A percentile compares a stretch with the other conserved stretches of the same genome.
Conservation (phyloP, 2,113 vertebrate species). For the Myodes glareolus region DNA sequence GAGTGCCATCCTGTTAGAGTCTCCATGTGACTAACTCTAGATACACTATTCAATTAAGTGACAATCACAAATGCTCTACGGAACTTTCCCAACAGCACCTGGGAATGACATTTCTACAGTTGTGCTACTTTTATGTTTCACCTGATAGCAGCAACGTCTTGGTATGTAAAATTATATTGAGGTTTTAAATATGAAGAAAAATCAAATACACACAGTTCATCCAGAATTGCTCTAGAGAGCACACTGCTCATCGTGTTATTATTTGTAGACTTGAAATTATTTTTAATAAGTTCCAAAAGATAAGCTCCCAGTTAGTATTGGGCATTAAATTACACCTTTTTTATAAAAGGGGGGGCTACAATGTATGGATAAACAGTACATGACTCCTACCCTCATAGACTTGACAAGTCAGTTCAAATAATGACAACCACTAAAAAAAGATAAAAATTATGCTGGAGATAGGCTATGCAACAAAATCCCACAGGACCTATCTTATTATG, state of each 20-base stretch:
- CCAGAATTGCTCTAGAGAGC: neutral
- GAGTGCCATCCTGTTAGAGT: neutral
- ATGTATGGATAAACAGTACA: neutral
- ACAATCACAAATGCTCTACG: neutral
- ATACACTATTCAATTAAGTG: neutral
- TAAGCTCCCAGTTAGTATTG: neutral
- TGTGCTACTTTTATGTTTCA: neutral
- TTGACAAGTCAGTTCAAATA: neutral
- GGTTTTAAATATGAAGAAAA: constrained; percentile 50
- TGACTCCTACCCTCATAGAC: neutral
- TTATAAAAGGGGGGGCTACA: neutral
- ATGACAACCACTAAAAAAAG: neutral
- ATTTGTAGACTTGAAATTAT: neutral
- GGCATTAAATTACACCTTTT: neutral
- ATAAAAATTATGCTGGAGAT: neutral
- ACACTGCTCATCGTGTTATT: neutral
- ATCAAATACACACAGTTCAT: neutral
- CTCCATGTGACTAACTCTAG: neutral
- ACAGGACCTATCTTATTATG: neutral
- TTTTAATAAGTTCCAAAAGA: neutral
- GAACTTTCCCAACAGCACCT: neutral
- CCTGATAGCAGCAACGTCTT: neutral
- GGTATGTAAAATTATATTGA: neutral
- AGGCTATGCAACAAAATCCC: neutral
- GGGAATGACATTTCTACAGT: neutral